Evolutionary conservation across 2,797 vertebrate species (phyloP).

Genomic region (Gallinago solitaria): DNA sequence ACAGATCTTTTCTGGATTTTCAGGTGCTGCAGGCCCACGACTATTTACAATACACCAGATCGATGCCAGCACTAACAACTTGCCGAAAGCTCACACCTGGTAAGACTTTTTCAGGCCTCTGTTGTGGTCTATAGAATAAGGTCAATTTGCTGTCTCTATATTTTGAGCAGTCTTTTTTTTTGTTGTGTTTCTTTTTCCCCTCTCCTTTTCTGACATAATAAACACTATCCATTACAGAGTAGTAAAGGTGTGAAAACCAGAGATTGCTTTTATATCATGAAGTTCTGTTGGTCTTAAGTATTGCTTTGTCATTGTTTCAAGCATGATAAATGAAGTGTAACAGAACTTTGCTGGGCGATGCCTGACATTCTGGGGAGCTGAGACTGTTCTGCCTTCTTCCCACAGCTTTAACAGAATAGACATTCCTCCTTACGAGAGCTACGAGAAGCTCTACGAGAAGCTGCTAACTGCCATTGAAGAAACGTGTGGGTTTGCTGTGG

Average conservation of each 20-base stretch:
- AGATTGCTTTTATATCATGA: background rate
- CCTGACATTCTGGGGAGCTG: background rate
- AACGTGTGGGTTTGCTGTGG: slow-evolving; percentile 96
- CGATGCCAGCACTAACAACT: slow-evolving; percentile 92
- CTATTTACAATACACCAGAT: slow-evolving; percentile 98
- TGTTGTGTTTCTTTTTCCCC: too few relatives aligned
- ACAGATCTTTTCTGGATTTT: background rate
- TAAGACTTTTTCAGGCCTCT: slow-evolving; percentile 64
- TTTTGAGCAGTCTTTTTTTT: background rate
- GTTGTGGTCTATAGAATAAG: background rate
- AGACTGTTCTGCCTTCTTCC: slow-evolving; percentile 25
- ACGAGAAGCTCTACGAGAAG: slow-evolving; percentile 96
- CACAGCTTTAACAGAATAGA: slow-evolving; percentile 96
- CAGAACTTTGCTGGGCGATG: background rate
- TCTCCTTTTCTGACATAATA: background rate
- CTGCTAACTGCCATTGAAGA: slow-evolving; percentile 97
- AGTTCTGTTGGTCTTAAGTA: background rate
- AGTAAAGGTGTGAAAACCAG: background rate
- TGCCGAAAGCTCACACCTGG: slow-evolving; percentile 98
- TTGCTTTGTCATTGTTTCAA: background rate
- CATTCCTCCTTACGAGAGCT: slow-evolving; percentile 96
- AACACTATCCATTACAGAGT: background rate
- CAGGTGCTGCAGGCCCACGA: slow-evolving; percentile 94
- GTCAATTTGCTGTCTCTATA: background rate
- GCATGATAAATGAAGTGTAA: rapidly evolving